Conservation (phyloP, 2,888 invertebrate genomes). For the Geophilus truncorum region DNA sequence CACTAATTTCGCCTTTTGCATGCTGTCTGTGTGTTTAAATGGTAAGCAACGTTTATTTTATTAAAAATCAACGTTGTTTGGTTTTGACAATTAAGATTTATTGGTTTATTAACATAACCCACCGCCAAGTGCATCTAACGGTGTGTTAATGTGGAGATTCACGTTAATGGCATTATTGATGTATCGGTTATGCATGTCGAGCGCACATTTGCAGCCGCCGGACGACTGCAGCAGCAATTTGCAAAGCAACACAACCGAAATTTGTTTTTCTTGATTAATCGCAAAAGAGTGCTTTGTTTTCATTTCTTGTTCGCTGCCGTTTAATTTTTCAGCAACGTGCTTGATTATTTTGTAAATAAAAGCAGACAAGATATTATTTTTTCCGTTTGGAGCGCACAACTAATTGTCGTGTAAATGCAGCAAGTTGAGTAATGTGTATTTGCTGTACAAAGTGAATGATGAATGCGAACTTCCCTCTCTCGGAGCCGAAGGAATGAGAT, state of each 20-base stretch:
- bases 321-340: not conserved
- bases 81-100: constrained; percentile 2
- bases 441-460: constrained; percentile 22
- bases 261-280: not conserved
- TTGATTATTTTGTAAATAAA: not conserved
- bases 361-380: not conserved
- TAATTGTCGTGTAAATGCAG: constrained; percentile 22
- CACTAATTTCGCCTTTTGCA: not conserved
- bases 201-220: not conserved
- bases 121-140: not conserved
- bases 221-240: not conserved
- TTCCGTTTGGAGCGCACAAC: not conserved
- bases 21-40: not conserved
- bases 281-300: not conserved
- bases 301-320: not conserved
- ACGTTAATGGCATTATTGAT: constrained; percentile 13
- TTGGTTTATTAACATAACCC: not conserved
- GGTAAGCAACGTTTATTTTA: not conserved
- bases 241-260: not conserved
- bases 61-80: not conserved
- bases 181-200: not conserved
- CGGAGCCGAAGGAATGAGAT: constrained; percentile 1
- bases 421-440: constrained; percentile 19
- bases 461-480: constrained; percentile 27
- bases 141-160: not conserved